These are phyloP conservation scores for Hydrochoerus hydrochaeris DNA, from an alignment of 2,113 vertebrate genomes.

Conservation along the genomic window DNA sequence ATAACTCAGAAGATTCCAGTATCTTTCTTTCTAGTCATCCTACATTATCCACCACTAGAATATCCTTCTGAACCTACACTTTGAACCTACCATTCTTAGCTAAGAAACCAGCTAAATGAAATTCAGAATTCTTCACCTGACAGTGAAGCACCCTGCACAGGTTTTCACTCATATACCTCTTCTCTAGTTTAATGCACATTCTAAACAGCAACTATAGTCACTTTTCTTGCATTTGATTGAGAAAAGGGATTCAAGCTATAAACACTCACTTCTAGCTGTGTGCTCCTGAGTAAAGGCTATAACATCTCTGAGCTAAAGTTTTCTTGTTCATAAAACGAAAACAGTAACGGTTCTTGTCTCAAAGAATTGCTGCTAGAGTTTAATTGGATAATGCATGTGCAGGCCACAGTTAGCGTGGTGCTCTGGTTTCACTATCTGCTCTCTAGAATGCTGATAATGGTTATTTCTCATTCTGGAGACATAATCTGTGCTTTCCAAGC, in stretches of 20 bases:
- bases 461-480: background rate
- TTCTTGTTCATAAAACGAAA: background rate
- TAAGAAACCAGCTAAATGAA: slow-evolving; percentile 4
- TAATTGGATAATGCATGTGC: background rate
- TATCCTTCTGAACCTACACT: background rate
- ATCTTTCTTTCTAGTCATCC: background rate
- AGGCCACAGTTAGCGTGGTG: background rate
- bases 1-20: background rate
- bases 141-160: background rate
- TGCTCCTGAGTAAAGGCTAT: background rate
- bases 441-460: background rate
- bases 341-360: background rate
- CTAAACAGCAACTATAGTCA: background rate
- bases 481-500: background rate
- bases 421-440: background rate
- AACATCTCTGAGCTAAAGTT: background rate
- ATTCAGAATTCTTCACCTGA: background rate
- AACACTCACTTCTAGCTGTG: background rate
- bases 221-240: background rate
- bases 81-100: background rate
- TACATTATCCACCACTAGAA: background rate
- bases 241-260: background rate
- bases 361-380: background rate
- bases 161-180: background rate
- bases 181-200: background rate